Base-by-base conservation (phyloP, 2,113 vertebrate species). In the Synodontis membranacea region DNA sequence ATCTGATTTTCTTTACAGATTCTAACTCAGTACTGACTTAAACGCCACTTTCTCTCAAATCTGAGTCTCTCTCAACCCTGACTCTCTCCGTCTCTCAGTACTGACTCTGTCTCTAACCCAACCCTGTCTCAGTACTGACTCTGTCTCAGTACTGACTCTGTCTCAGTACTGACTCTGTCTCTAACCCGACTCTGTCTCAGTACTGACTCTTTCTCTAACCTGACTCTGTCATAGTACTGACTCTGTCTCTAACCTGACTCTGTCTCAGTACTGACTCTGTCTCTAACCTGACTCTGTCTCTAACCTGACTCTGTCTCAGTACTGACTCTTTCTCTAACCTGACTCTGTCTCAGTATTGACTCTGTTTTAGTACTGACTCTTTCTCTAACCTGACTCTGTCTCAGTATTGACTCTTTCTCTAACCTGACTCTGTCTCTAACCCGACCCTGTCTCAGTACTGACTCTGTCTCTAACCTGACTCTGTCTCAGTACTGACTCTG, bases 41-140 rank as follows among this genome's bases (percentile, higher is more conserved):
- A 21, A 10, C 19, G 3, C 23, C 7, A 42, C 68, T 39, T 7
- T 21, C 17, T 44, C 8, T 70, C 15, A 9, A 19, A 14, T 2
- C 4, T 72, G 14, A 37, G 19, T 39, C 21, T 44, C 7, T 74
- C 42, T 44, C 23, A 46, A 21, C 11, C 23, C 9, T 72, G 37
- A 44, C 37, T 68, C 81, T 68, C 28, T 82, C 58, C 52, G 76
- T 56, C 76, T 31, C 39, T n/a, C n/a, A n/a, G n/a, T n/a, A n/a
- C n/a, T n/a, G n/a, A n/a, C n/a, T n/a, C n/a, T n/a, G n/a, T n/a
- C n/a, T n/a, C n/a, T n/a, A n/a, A n/a, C n/a, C n/a, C 62, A 31
- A n/a, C 4, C 28, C 62, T 66, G 62, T 34, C 58, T 60, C 25
- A 28, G 25, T 34, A n/a, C 34, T 34, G 1, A 17, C 17, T 5